phyloP scores from a whole-genome alignment of 2,888 invertebrate species.

The Papilio protenor region DNA sequence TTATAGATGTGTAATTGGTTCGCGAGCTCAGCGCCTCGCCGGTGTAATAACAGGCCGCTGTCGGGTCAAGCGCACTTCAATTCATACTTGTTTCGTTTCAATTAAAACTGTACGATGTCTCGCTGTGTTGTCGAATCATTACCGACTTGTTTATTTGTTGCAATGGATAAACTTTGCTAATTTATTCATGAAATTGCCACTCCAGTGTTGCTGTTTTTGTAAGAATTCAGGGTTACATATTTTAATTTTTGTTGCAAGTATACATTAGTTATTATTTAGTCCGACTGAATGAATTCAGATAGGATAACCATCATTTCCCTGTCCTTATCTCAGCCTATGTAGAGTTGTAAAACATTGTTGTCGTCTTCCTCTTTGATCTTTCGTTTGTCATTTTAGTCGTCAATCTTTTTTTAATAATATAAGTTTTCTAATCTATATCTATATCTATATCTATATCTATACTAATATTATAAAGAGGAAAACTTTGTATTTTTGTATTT shows the following conservation, averaged over 20 bases:
- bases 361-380: too few relatives aligned
- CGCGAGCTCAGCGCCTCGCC: constrained; percentile 22
- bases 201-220: constrained; percentile 14
- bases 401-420: too few relatives aligned
- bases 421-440: too few relatives aligned
- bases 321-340: not conserved
- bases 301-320: not conserved
- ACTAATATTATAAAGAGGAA: too few relatives aligned
- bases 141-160: constrained; percentile 68
- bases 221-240: not conserved
- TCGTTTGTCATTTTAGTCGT: too few relatives aligned
- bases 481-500: too few relatives aligned
- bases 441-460: too few relatives aligned
- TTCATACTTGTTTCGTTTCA: constrained; percentile 73
- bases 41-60: constrained; percentile 54
- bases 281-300: not conserved
- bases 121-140: constrained; percentile 72
- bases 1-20: constrained; percentile 25
- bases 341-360: too few relatives aligned
- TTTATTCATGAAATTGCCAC: constrained; percentile 28
- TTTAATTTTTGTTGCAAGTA: not conserved
- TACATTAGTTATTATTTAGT: not conserved
- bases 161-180: constrained; percentile 70
- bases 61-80: constrained; percentile 65
- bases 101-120: constrained; percentile 68